phyloP scores from a whole-genome alignment of 2,797 vertebrate species.

The Acanthiza pusilla region DNA sequence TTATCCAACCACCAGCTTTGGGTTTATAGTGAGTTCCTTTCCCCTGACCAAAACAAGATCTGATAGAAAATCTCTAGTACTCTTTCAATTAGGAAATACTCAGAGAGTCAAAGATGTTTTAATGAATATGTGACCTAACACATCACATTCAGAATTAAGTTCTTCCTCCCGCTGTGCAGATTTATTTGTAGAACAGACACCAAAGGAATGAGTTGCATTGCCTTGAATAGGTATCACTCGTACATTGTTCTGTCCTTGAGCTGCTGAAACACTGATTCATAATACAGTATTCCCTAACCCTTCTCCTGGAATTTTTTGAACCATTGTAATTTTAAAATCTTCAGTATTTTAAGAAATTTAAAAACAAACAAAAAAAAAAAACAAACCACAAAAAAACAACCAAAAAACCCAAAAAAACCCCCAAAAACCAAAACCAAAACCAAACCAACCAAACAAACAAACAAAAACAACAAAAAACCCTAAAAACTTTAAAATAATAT shows the following conservation, averaged over 20 bases:
- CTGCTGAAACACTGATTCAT: not conserved
- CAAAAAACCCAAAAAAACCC: accelerated
- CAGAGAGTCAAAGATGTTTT: not conserved
- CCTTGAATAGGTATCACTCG: not conserved
- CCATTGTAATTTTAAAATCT: not conserved
- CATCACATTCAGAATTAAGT: not conserved
- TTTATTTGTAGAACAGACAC: not conserved
- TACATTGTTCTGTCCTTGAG: not conserved
- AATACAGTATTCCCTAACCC: not conserved
- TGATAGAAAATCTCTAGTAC: not conserved
- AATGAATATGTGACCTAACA: not conserved
- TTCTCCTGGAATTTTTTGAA: not conserved
- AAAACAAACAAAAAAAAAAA: not conserved
- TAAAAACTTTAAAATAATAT: not conserved
- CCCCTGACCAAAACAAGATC: not conserved
- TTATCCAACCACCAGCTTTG: not conserved
- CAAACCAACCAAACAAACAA: no score
- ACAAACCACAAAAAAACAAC: not conserved
- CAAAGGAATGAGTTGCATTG: not conserved
- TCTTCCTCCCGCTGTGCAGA: not conserved
- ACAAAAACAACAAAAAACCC: no score
- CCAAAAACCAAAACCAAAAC: no score
- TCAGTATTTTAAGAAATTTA: not conserved
- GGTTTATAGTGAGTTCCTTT: not conserved
- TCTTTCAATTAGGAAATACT: not conserved